A percentile compares a stretch with the other conserved stretches of the same genome.
Conservation (phyloP, 1,140 invertebrate species). For the Sycobia sp. region DNA sequence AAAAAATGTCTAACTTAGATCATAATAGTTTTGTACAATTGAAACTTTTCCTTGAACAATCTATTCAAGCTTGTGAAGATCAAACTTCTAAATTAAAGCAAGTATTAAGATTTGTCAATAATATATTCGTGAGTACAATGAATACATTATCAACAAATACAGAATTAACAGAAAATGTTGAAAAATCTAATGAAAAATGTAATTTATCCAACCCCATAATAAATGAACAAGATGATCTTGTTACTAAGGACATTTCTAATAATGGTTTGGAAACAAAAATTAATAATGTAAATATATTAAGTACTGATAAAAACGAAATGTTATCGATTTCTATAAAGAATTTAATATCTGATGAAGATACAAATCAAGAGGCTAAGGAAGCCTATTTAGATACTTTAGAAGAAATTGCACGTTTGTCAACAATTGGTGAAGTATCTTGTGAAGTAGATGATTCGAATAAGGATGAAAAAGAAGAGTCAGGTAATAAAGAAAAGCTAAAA, state of each 20-base stretch:
- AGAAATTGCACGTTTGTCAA: constrained; percentile 24
- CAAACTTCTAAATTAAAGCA: constrained; percentile 22
- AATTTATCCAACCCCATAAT: constrained; percentile 1
- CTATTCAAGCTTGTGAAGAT: constrained; percentile 25
- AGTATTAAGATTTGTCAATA: constrained; percentile 28
- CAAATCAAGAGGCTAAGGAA: constrained; percentile 13
- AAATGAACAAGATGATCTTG: background rate
- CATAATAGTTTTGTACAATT: background rate
- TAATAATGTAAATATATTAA: background rate
- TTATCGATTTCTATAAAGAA: background rate
- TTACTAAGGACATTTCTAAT: background rate
- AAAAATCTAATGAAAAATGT: background rate
- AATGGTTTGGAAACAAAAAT: background rate
- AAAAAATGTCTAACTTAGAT: constrained; percentile 7
- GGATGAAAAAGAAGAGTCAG: background rate
- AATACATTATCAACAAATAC: background rate
- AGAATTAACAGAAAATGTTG: background rate
- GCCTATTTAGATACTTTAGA: background rate
- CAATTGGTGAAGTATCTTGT: constrained; percentile 29
- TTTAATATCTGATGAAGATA: background rate
- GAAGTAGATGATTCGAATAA: constrained; percentile 23
- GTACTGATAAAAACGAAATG: background rate
- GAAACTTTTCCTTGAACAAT: constrained; percentile 24
- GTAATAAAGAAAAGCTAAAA: constrained; percentile 18
- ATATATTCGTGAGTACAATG: background rate